Evolutionary conservation across 2,888 invertebrate genomes (phyloP).

Genomic region (Hesperia comma): DNA sequence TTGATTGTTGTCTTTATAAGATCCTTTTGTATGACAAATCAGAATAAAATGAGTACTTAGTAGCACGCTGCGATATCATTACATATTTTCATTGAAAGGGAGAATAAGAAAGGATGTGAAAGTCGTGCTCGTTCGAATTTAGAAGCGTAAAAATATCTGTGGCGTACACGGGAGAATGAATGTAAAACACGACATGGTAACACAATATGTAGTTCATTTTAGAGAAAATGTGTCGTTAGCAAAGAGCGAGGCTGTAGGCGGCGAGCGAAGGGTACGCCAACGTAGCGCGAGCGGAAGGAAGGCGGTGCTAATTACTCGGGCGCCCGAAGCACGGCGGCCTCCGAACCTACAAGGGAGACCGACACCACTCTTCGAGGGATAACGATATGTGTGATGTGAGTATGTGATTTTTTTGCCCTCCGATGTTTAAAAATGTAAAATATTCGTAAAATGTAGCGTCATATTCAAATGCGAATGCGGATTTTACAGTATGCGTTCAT

Average conservation of each 20-base stretch:
- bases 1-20: conserved; percentile 21
- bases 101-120: neutral
- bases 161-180: conserved; percentile 26
- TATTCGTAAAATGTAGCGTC: neutral
- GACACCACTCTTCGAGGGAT: conserved; percentile 22
- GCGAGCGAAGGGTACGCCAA: conserved; percentile 44
- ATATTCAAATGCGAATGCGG: neutral
- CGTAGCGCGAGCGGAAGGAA: conserved; percentile 71
- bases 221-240: conserved; percentile 42
- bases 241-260: conserved; percentile 47
- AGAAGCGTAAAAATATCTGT: conserved; percentile 10
- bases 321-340: conserved; percentile 61
- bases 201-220: conserved; percentile 39
- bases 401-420: conserved; percentile 23
- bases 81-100: conserved; percentile 7
- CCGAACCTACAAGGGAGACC: conserved; percentile 39
- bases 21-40: conserved; percentile 12
- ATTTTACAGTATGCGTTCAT: neutral
- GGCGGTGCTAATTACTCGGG: conserved; percentile 76
- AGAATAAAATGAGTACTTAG: conserved; percentile 8
- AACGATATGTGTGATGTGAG: conserved; percentile 25
- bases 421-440: conserved; percentile 12
- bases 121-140: conserved; percentile 35
- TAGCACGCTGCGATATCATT: conserved; percentile 19
- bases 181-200: conserved; percentile 28